Evolutionary conservation across 2,888 invertebrate species (phyloP).

Genomic region (Crossocerus cetratus): DNA sequence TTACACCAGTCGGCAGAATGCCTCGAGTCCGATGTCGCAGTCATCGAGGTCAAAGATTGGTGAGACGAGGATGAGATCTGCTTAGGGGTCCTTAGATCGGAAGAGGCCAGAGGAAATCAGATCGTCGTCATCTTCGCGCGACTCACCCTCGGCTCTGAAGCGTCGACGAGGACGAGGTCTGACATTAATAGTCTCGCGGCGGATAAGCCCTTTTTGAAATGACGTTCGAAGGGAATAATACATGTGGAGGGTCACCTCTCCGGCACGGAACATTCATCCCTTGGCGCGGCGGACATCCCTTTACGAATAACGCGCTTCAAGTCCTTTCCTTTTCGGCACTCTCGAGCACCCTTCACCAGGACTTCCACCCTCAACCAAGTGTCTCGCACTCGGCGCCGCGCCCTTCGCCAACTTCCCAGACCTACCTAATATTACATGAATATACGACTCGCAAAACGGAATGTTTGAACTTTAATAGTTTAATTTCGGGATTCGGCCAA

Average conservation of each 20-base stretch:
- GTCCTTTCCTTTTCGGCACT: slow-evolving; percentile 62
- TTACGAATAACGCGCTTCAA: slow-evolving; percentile 59
- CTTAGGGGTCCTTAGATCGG: slow-evolving; percentile 34
- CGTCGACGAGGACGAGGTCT: slow-evolving; percentile 54
- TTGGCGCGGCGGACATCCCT: slow-evolving; percentile 49
- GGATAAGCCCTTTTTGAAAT: slow-evolving; percentile 64
- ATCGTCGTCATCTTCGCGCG: slow-evolving; percentile 31
- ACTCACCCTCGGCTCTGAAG: slow-evolving; percentile 43
- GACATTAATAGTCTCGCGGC: slow-evolving; percentile 62
- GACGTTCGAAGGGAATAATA: slow-evolving; percentile 65
- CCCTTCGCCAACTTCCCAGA: slow-evolving; percentile 18
- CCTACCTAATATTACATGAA: too few relatives aligned
- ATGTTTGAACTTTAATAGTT: too few relatives aligned
- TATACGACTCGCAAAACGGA: too few relatives aligned
- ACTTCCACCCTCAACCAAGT: slow-evolving; percentile 52
- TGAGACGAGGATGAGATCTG: slow-evolving; percentile 18
- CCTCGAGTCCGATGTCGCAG: slow-evolving; percentile 24
- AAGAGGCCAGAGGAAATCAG: slow-evolving; percentile 48
- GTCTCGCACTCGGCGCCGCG: slow-evolving; percentile 40
- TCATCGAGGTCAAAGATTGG: slow-evolving; percentile 46
- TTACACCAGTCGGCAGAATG: background rate
- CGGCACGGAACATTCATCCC: slow-evolving; percentile 39
- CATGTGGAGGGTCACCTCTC: slow-evolving; percentile 61
- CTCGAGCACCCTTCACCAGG: slow-evolving; percentile 60
- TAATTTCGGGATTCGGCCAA: too few relatives aligned